Base-by-base conservation (phyloP, 2,797 vertebrate genomes). In the Danio aesculapii region DNA sequence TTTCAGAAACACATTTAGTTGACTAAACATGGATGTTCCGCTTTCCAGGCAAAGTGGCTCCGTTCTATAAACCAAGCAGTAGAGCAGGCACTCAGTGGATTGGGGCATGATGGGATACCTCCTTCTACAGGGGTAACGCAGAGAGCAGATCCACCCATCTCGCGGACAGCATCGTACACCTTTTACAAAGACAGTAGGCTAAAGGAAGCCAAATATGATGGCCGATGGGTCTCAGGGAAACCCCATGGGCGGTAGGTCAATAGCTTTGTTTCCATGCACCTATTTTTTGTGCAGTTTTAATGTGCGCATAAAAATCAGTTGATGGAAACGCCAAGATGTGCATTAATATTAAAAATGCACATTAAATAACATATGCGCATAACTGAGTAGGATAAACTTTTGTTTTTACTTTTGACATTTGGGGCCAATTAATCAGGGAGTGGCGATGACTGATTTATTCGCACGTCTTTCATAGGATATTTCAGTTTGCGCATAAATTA, bases 121-220 rank as follows among this genome's bases (percentile, higher is more conserved):
- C 84, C 86, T 8, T 88, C 90, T 87, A 87, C 91, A 0, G 93
- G 91, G 57, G 90, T 87, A 5, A 67, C 91, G 11, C 92, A 92
- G 55, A 95, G 94, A 83, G 91, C 94, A 64, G 97, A 98, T 17
- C 98, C 97, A 2, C 97, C 97, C 16, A 89, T 95, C 82, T 97
- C 96, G 79, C 95, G 98, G 79, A 98, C 93, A 4, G 97, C 98
- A 59, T 96, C 91, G 10, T 98, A 99, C 83, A 97, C 95, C 0
- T 99, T 98, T 88, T 99, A 99, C 85, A 99, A 97, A 88, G 98
- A 99, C 55, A 92, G 95, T 17, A 95, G 96, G 39, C 92, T 99
- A n/a, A 99, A 97, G 85, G 97, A 98, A 21, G 97, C 95, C 0
- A 94, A 86, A 0, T 99, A 99, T 0, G 93, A 97, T 41, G 98